A percentile compares a stretch with the other conserved stretches of the same genome.
phyloP scores from a whole-genome alignment of 2,113 vertebrate genomes.

The Cyphomyrus discorhynchus region DNA sequence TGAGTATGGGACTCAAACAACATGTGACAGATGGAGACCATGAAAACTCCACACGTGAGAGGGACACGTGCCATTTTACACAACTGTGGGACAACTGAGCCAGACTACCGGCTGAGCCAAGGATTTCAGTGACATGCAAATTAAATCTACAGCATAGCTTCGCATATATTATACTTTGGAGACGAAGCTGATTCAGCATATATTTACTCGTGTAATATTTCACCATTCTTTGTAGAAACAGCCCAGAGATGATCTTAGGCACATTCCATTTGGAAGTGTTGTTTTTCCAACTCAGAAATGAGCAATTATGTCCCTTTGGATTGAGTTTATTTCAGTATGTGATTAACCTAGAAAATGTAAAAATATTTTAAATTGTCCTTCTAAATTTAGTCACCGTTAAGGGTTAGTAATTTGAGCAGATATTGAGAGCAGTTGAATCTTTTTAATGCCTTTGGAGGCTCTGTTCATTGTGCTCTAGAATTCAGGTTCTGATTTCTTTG shows the following conservation, averaged over 20 bases:
- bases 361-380: conserved; percentile 19
- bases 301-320: background rate
- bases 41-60: background rate
- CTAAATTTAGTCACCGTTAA: conserved; percentile 5
- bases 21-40: background rate
- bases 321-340: conserved; percentile 15
- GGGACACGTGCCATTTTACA: too few relatives aligned
- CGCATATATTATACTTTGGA: background rate
- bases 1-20: background rate
- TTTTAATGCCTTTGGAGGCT: background rate
- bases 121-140: background rate
- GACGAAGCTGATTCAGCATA: background rate
- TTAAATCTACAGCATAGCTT: background rate
- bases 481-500: background rate
- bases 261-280: background rate
- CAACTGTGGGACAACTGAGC: background rate
- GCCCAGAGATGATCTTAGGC: background rate
- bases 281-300: background rate
- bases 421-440: background rate
- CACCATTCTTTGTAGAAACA: background rate
- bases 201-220: background rate
- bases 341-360: conserved; percentile 18
- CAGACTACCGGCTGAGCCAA: background rate
- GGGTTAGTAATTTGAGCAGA: background rate
- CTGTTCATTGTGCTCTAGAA: background rate